Base-by-base conservation (phyloP, 2,113 vertebrate species). In the Puffinus mauretanicus region DNA sequence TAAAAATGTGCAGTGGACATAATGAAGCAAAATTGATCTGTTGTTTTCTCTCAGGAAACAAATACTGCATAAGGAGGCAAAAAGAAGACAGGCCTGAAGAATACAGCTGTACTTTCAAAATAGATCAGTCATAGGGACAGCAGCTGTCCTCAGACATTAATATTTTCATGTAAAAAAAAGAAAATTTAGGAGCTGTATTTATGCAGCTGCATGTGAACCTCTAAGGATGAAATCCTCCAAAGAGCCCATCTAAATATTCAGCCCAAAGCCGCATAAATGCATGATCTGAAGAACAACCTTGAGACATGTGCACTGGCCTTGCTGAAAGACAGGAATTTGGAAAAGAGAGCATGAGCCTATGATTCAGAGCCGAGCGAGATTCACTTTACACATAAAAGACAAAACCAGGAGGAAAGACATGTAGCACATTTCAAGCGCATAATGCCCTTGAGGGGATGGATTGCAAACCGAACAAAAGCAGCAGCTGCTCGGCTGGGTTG, bases 31-130 rank as follows among this genome's bases (percentile, higher is more conserved):
- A 94, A 93, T 71, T 81, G 93, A 80, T 94, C 87, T 84, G 67
- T 80, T 95, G 67, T 95, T 95, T 81, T 95, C 78, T 91, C 55
- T 62, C 51, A 52, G 86, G 73, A 95, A 95, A 88, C 46, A 81
- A 69, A 91, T 46, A 62, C 32, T 60, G 55, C 83, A 36, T 0
- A 7, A 66, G 58, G 62, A 94, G 46, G 49, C 13, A 29, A 69
- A 76, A 86, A 49, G 55, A 60, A 79, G 46, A 18, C 7, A 22
- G 81, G 30, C 54, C 58, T 66, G 89, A 71, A 77, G 87, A 87
- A 77, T 58, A 49, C 66, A 94, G 86, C 73, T 94, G 67, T 92
- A 4, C 40, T 44, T 17, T 84, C 61, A 65, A 64, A 93, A 69
- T 14, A 66, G 55, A 61, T 71, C 87, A 58, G 85, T 57, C 44